Conservation (phyloP, 2,797 vertebrate genomes). For the Thamnophis elegans region DNA sequence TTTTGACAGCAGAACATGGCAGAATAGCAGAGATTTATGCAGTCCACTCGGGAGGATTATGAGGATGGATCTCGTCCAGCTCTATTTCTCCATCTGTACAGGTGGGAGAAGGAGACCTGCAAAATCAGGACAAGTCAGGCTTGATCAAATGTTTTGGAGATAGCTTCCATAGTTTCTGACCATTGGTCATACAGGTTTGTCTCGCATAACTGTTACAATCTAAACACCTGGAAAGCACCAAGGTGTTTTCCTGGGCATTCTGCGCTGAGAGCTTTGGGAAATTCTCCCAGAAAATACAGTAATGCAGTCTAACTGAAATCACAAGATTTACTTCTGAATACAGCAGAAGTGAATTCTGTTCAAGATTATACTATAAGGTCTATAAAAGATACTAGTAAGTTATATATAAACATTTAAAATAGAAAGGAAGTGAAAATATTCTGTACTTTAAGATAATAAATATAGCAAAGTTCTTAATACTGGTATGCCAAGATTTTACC, state of each 20-base stretch:
- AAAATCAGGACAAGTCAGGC: not conserved
- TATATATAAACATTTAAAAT: not conserved
- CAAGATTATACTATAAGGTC: not conserved
- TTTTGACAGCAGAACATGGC: not conserved
- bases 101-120: not conserved
- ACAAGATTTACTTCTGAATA: not conserved
- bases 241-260: not conserved
- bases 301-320: not conserved
- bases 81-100: not conserved
- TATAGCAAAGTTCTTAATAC: constrained; percentile 29
- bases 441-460: constrained; percentile 5
- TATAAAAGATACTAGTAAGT: not conserved
- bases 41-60: not conserved
- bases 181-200: not conserved
- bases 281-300: not conserved
- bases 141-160: not conserved
- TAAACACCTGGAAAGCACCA: not conserved
- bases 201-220: not conserved
- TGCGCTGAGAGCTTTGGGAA: not conserved
- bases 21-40: not conserved
- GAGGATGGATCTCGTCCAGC: not conserved
- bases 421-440: constrained; percentile 22
- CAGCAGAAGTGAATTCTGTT: not conserved
- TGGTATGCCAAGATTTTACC: constrained; percentile 16
- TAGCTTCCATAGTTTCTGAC: not conserved